Evolutionary conservation across 2,888 invertebrate species (phyloP), one percentile per base, ranked within the genome.

Genomic region (Eilema sororculum): DNA sequence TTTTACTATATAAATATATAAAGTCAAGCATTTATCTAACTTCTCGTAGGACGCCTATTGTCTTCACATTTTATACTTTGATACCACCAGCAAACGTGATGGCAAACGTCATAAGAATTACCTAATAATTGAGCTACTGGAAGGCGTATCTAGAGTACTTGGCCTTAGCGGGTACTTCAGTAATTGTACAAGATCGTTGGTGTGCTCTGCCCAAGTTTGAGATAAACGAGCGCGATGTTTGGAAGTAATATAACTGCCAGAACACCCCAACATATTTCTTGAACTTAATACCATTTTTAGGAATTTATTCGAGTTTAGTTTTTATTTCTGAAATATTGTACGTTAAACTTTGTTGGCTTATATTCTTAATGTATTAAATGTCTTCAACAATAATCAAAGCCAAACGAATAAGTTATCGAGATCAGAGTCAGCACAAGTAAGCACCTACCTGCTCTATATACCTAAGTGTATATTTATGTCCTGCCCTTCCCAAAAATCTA

Each of bases 251-350:
- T n/a, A 20, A 52, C 52, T 52, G 52, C 52, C 52, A 52, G 52
- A 52, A 52, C 52, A n/a, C n/a, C n/a, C 20, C 9, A n/a, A 52
- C n/a, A 52, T 52, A 52, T 52, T 52, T 52, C n/a, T n/a, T 52
- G 52, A 52, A 52, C 52, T 52, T 52, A 52, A 52, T 52, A 52
- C n/a, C n/a, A 52, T 52, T n/a, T 52, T 52, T 52, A 52, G 52
- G 9, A 52, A 52, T 52, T 52, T 52, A 52, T 52, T 52, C n/a
- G 52, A 20, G 6, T 52, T 52, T n/a, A 52, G 52, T 52, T 52
- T n/a, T 52, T 52, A 46, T 52, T 16, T 52, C 0, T 52, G 52
- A 52, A 52, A 52, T 52, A 52, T 8, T 52, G n/a, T n/a, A 20
- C 20, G 4, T n/a, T 20, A 2, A 52, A 52, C n/a, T 52, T 52